Base-by-base conservation (phyloP, 1,140 invertebrate species). In the Dinoponera quadriceps region DNA sequence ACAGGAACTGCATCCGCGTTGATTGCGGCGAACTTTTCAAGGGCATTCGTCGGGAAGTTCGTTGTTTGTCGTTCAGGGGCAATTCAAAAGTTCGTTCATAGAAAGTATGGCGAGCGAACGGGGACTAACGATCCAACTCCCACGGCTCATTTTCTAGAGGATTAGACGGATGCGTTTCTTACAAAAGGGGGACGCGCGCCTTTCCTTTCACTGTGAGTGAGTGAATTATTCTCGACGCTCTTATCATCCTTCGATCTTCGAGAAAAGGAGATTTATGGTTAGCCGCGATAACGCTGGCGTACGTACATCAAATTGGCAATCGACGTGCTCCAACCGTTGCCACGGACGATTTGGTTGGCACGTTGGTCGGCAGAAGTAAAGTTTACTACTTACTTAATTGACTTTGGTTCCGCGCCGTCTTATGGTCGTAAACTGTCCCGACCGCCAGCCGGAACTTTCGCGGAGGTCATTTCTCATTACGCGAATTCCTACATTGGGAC, bases 81-180 rank as follows among this genome's bases (percentile, higher is more conserved):
- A 33, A 74, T 82, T 74, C n/a, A 62, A 82, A 82, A 74, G 44
- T 74, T 74, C n/a, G 51, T n/a, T 48, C 7, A 25, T n/a, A 48
- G 27, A 82, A 82, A 82, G 69, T 54, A 82, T 62, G 16, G 44
- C 11, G 44, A 55, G 49, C 25, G 29, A 54, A 74, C 29, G 18
- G 27, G 25, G 18, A 18, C 3, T 27, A 63, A 71, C 65, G 44
- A 57, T 48, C 22, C 33, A 57, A 54, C 51, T 69, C 25, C 29
- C 59, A 59, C 38, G 33, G 51, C 18, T 80, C 51, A 82, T 74
- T 74, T 57, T 82, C 55, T 49, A n/a, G 78, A 25, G 66, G 78
- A 48, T 74, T 74, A 60, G 57, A 82, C 71, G 78, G 55, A 54
- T 54, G 69, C 27, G 49, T 72, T 49, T 73, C 68, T 29, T 0